Evolutionary conservation across 2,113 vertebrate genomes (phyloP).

Genomic region (Proterorhinus semilunaris): DNA sequence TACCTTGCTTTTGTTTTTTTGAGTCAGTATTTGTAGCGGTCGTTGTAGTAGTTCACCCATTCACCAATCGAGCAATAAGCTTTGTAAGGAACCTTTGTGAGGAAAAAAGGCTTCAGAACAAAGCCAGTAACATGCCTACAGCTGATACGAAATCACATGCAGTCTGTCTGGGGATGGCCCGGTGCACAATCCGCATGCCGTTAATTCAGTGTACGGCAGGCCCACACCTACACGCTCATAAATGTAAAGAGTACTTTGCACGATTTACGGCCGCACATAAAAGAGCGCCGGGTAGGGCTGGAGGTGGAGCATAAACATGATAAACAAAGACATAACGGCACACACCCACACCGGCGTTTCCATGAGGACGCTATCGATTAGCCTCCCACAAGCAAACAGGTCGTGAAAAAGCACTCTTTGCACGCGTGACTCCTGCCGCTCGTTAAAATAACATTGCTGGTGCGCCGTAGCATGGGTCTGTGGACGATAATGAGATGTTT

Average conservation of each 20-base stretch:
- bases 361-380: conserved; percentile 45
- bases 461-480: not conserved
- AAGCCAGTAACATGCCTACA: not conserved
- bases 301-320: conserved; percentile 42
- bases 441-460: conserved; percentile 19
- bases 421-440: conserved; percentile 26
- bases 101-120: not conserved
- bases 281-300: conserved; percentile 27
- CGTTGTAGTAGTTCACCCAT: no score
- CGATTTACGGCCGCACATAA: conserved; percentile 50
- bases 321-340: conserved; percentile 36
- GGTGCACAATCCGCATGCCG: conserved; percentile 32
- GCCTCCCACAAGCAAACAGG: conserved; percentile 27
- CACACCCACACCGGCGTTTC: conserved; percentile 25
- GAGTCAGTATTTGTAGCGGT: no score
- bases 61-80: not conserved
- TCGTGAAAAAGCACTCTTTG: conserved; percentile 26
- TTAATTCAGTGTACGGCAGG: conserved; percentile 24
- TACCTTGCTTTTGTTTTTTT: no score
- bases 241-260: conserved; percentile 27
- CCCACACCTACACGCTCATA: conserved; percentile 10
- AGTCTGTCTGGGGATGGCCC: not conserved
- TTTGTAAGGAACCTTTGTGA: not conserved
- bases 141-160: not conserved
- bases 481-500: not conserved